Base-by-base conservation (phyloP, 1,140 invertebrate species). In the Colletes latitarsis region DNA sequence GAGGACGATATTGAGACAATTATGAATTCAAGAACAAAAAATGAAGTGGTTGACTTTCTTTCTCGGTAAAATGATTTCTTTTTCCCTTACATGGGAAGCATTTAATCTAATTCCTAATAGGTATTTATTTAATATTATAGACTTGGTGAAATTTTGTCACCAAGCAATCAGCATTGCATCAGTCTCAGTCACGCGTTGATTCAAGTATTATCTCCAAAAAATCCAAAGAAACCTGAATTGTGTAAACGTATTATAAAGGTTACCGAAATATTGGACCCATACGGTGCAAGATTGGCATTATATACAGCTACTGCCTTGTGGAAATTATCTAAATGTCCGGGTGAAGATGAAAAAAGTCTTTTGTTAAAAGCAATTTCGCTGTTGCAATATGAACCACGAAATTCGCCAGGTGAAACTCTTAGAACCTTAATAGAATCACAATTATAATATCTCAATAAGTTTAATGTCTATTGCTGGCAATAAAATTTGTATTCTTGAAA, bases 81-180 rank as follows among this genome's bases (percentile, higher is more conserved):
- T 71, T 6, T 19, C 4, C 21, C 19, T 60, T 46, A 8, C 43
- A 8, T 8, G 9, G 6, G 43, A 46, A 46, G 5, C 43, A 46
- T 2, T 30, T 30, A 30, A 30, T 30, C 30, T 30, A n/a, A 43
- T 43, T 43, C 4, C 8, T 49, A 62, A 57, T 39, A 30, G 53
- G 68, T 64, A 52, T 55, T n/a, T 30, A 14, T 52, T 71, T 49
- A 55, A 66, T 81, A 67, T 82, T 91, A 71, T 15, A 95, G 94
- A 63, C 94, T 96, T 0, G 94, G 93, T 3, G 93, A 94, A 39
- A 95, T 97, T 84, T 92, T 98, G 58, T 97, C 98, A 93, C 95
- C 95, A 0, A 96, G 97, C 89, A 97, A 98, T 91, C 97, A 97
- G 90, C 96, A 97, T 87, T 94, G 96, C 81, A 96, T 96, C 85